Base-by-base conservation (phyloP, 2,797 vertebrate genomes). In the Ammospiza maritima region DNA sequence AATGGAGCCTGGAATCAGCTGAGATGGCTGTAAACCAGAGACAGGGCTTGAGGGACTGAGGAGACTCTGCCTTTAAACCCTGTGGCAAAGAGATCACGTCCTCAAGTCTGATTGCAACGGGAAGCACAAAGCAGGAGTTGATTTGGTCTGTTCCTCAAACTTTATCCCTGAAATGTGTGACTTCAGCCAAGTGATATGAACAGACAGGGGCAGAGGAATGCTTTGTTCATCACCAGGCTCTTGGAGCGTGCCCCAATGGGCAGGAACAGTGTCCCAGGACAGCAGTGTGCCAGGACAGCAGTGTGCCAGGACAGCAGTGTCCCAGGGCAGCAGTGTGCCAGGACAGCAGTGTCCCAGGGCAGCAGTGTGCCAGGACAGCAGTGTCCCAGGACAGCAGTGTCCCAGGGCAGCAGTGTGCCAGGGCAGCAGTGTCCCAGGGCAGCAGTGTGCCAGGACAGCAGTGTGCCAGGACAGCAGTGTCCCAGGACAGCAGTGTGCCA, bases 391-490 rank as follows among this genome's bases (percentile, higher is more conserved):
- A 10, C 36, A 36, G 36, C 36, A 36, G 36, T 36, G 36, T 36
- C 5, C 36, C 36, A 38, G 36, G 36, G 3, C 36, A 38, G 36
- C 36, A 38, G 36, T 36, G 36, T 36, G 5, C 36, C 36, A 36
- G 0, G 50, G 40, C 0, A 3, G 40, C 1, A 2, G 19, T 44
- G 42, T 40, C 40, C 36, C 36, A 36, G 36, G 36, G 10, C 36
- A 36, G 36, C 36, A 36, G 36, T 36, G 36, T 36, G 5, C 36
- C 10, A 36, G 36, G 36, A 10, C 36, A 36, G 36, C 36, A 36
- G 36, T 36, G 36, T 36, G 5, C 36, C 36, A 36, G 36, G 36
- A 10, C 36, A 36, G 36, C 1, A 2, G 25, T 44, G 42, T 40
- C 13, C 36, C 10, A 10, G 36, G 36, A 10, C 36, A 36, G 36